Percentiles rank a stretch among this genome's conserved stretches.
Evolutionary conservation across 2,888 invertebrate species (phyloP).

Genomic region (Eupeodes luniger): DNA sequence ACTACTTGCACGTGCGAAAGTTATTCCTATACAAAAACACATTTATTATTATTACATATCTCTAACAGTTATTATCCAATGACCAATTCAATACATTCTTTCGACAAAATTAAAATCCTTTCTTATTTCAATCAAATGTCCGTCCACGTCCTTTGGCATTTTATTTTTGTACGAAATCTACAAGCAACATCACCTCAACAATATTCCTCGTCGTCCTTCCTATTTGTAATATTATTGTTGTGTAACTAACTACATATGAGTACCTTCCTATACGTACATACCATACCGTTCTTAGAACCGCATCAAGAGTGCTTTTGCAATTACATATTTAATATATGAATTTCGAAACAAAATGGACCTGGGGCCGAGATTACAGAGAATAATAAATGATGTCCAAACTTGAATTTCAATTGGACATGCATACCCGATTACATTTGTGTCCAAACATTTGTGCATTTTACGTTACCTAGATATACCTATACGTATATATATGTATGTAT

Average conservation of each 20-base stretch:
- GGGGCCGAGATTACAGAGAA: slow-evolving; percentile 78
- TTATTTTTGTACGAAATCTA: slow-evolving; percentile 20
- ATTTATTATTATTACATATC: no score
- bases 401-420: slow-evolving; percentile 78
- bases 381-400: slow-evolving; percentile 79
- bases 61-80: no score
- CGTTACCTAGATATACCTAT: no score
- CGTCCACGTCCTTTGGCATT: slow-evolving; percentile 16
- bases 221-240: not conserved
- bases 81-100: not conserved
- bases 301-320: slow-evolving; percentile 72
- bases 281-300: slow-evolving; percentile 6
- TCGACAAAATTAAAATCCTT: slow-evolving; percentile 14
- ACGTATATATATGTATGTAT: no score
- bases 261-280: no score
- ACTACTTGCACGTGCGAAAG: no score
- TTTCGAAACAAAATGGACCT: slow-evolving; percentile 78
- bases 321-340: slow-evolving; percentile 79
- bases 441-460: slow-evolving; percentile 63
- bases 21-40: not conserved
- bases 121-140: slow-evolving; percentile 34
- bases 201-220: no score
- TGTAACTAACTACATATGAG: not conserved
- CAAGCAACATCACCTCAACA: not conserved
- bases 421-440: slow-evolving; percentile 66